A percentile compares a stretch with the other conserved stretches of the same genome.
Conservation (phyloP, 2,113 vertebrate species). For the Gymnarchus niloticus region DNA sequence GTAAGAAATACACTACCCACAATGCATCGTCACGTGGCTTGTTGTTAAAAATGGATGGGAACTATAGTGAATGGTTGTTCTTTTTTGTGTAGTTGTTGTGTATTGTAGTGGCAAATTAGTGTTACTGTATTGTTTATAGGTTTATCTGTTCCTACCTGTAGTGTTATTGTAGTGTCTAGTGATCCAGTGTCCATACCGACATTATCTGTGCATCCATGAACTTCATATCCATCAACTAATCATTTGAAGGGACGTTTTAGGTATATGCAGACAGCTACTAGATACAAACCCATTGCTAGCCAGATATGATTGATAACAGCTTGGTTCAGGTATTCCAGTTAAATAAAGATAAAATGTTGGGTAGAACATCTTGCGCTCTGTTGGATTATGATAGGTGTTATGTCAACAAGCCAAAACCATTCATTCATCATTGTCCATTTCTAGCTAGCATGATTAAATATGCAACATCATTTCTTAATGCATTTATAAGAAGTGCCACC, state of each 20-base stretch:
- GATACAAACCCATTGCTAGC: not conserved
- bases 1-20: conserved; percentile 41
- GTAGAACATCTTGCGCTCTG: conserved; percentile 15
- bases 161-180: conserved; percentile 35
- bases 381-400: conserved; percentile 39
- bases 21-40: conserved; percentile 44
- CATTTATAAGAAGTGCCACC: conserved; percentile 46
- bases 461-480: conserved; percentile 42
- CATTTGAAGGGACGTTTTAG: conserved; percentile 28
- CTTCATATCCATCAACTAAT: conserved; percentile 42
- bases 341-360: not conserved
- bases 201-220: conserved; percentile 48
- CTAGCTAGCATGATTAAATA: conserved; percentile 55
- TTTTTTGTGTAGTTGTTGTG: conserved; percentile 53
- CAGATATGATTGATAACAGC: not conserved
- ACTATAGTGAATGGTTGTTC: conserved; percentile 51
- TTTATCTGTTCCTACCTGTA: conserved; percentile 22
- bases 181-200: conserved; percentile 1
- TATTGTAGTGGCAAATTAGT: conserved; percentile 32
- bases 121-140: conserved; percentile 41
- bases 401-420: conserved; percentile 54
- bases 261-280: not conserved
- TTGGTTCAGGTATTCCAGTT: not conserved
- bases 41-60: conserved; percentile 53
- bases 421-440: conserved; percentile 52